Conservation (phyloP, 2,888 invertebrate species). For the Pasiphila rectangulata region DNA sequence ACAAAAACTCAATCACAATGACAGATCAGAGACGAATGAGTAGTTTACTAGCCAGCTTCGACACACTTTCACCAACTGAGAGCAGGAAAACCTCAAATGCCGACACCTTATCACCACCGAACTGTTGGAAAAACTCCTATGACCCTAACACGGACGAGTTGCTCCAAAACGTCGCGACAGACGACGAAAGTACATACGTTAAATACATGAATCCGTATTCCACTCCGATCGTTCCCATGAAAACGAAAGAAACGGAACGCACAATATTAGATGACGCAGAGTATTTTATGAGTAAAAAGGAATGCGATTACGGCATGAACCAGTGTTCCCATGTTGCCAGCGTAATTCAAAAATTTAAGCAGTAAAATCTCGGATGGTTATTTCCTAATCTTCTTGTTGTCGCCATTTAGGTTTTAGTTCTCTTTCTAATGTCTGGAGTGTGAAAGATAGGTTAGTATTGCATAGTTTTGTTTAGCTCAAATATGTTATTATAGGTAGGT, state of each 20-base stretch:
- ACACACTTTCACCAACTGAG: conserved; percentile 37
- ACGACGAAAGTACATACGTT: conserved; percentile 47
- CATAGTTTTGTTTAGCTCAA: conserved; percentile 15
- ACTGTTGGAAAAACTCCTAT: conserved; percentile 48
- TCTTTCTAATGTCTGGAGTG: conserved; percentile 7
- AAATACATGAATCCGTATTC: conserved; percentile 64
- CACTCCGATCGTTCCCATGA: conserved; percentile 56
- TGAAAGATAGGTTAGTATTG: conserved; percentile 1
- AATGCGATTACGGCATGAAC: conserved; percentile 70
- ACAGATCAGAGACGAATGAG: conserved; percentile 84
- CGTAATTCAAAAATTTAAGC: conserved; percentile 52
- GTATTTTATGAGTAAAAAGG: conserved; percentile 65
- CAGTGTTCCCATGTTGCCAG: conserved; percentile 60
- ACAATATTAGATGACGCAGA: conserved; percentile 70
- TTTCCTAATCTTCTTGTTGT: conserved; percentile 31
- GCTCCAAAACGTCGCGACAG: conserved; percentile 25
- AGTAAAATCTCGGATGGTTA: conserved; percentile 48
- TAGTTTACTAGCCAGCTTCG: conserved; percentile 53
- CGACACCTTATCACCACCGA: conserved; percentile 35
- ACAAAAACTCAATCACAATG: conserved; percentile 87
- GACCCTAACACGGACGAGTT: conserved; percentile 32
- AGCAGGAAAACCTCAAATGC: conserved; percentile 8
- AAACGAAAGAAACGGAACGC: conserved; percentile 46
- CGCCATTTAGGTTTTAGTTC: background rate
- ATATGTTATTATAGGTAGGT: conserved; percentile 20